Evolutionary conservation across 1,140 invertebrate genomes (phyloP).

Genomic region (Euwallacea similis): DNA sequence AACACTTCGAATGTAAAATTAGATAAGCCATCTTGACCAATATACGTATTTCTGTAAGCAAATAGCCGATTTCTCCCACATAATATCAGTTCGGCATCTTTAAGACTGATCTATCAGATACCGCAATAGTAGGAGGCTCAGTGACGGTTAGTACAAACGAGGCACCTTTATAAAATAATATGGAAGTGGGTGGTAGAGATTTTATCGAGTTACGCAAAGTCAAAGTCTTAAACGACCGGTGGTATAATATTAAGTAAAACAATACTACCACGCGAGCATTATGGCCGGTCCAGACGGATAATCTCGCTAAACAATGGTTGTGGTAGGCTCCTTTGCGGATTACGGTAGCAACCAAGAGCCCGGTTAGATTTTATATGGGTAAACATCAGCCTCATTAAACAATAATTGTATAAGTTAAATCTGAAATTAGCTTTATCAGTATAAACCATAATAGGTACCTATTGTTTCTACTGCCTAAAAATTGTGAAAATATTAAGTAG

Average conservation of each 20-base stretch:
- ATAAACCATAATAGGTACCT: too few relatives aligned
- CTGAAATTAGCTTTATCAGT: too few relatives aligned
- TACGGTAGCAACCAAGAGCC: slow-evolving; percentile 21
- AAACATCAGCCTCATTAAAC: too few relatives aligned
- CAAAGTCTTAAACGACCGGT: slow-evolving; percentile 30
- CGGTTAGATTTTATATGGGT: too few relatives aligned
- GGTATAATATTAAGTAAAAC: slow-evolving; percentile 37
- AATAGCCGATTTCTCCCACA: too few relatives aligned
- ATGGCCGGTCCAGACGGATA: slow-evolving; percentile 22
- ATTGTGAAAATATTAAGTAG: too few relatives aligned
- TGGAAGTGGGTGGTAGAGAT: slow-evolving; percentile 34
- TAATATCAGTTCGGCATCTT: slow-evolving; percentile 27
- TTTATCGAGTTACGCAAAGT: slow-evolving; percentile 37
- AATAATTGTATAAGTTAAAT: too few relatives aligned
- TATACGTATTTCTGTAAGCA: too few relatives aligned
- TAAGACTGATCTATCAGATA: slow-evolving; percentile 28
- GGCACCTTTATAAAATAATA: slow-evolving; percentile 37
- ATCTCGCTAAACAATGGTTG: slow-evolving; percentile 30
- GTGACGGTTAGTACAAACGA: slow-evolving; percentile 32
- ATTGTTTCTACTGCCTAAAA: too few relatives aligned
- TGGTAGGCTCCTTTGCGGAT: slow-evolving; percentile 30
- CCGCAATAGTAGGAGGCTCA: slow-evolving; percentile 20
- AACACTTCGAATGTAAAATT: not conserved
- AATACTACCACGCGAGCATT: slow-evolving; percentile 35
- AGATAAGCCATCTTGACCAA: not conserved